Evolutionary conservation across 2,888 invertebrate species (phyloP).

Genomic region (Clostera curtula): DNA sequence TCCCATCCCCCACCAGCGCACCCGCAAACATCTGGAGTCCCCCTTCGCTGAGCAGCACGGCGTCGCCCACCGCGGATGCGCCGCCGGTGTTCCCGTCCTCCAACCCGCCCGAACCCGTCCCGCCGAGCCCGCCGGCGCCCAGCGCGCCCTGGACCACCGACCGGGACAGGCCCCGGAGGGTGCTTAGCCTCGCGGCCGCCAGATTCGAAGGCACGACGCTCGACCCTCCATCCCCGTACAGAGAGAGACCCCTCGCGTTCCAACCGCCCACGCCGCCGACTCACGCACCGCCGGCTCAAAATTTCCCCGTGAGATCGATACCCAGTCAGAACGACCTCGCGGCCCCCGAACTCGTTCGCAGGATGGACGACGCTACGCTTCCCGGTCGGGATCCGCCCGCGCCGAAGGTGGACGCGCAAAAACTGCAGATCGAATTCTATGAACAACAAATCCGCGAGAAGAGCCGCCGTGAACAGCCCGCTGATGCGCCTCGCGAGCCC

Average conservation of each 20-base stretch:
- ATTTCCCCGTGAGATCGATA: slow-evolving; percentile 47
- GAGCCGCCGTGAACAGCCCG: slow-evolving; percentile 33
- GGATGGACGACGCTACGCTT: slow-evolving; percentile 28
- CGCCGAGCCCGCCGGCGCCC: slow-evolving; percentile 25
- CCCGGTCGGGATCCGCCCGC: slow-evolving; percentile 12
- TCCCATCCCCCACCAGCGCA: slow-evolving; percentile 46
- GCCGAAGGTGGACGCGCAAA: slow-evolving; percentile 53
- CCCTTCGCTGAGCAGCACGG: slow-evolving; percentile 41
- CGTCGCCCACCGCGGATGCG: slow-evolving; percentile 41
- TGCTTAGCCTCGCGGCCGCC: slow-evolving; percentile 65
- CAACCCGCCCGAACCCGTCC: slow-evolving; percentile 27
- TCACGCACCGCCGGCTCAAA: slow-evolving; percentile 32
- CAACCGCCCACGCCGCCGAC: slow-evolving; percentile 36
- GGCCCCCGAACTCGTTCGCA: slow-evolving; percentile 59
- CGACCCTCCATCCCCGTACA: slow-evolving; percentile 23
- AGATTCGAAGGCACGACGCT: slow-evolving; percentile 67
- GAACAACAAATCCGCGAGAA: slow-evolving; percentile 65
- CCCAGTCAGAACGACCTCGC: slow-evolving; percentile 56
- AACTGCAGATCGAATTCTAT: slow-evolving; percentile 66
- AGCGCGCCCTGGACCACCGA: slow-evolving; percentile 64
- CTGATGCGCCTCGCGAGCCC: slow-evolving; percentile 30
- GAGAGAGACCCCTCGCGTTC: slow-evolving; percentile 25
- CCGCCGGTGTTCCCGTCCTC: slow-evolving; percentile 27
- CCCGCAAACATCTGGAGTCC: slow-evolving; percentile 61
- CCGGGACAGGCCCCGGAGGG: slow-evolving; percentile 53